These are phyloP conservation scores for Metalampra italica DNA, from an alignment of 2,888 invertebrate species.

Conservation along the genomic window DNA sequence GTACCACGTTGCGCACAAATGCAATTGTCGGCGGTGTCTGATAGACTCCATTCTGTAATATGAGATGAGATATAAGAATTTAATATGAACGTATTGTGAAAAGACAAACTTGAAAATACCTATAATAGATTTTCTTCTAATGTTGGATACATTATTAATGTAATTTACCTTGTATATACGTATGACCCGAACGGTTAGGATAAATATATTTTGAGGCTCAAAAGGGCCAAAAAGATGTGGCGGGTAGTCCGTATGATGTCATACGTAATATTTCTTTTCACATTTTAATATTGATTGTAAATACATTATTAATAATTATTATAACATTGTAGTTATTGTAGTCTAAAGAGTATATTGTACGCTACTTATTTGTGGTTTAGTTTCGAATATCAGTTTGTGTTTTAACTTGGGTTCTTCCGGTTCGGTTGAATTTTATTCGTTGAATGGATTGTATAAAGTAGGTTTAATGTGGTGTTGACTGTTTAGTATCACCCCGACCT, in stretches of 20 bases:
- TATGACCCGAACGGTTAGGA: constrained; percentile 65
- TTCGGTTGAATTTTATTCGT: constrained; percentile 16
- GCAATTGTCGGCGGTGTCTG: constrained; percentile 45
- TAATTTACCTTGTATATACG: constrained; percentile 75
- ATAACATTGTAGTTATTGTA: constrained; percentile 55
- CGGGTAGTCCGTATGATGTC: constrained; percentile 54
- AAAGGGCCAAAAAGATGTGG: constrained; percentile 38
- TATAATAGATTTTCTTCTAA: constrained; percentile 56
- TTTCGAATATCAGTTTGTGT: constrained; percentile 18
- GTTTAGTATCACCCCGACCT: constrained; percentile 25
- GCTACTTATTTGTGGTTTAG: constrained; percentile 37
- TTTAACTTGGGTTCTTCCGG: constrained; percentile 12
- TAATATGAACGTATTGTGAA: constrained; percentile 41
- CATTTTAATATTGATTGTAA: constrained; percentile 67
- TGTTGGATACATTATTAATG: constrained; percentile 61
- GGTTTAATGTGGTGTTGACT: constrained; percentile 52
- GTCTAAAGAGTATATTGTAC: constrained; percentile 35
- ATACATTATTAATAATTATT: constrained; percentile 53
- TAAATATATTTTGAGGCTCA: constrained; percentile 64
- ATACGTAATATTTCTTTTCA: constrained; percentile 60
- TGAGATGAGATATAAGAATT: constrained; percentile 38
- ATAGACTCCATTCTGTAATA: constrained; percentile 62
- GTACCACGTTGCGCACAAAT: constrained; percentile 59
- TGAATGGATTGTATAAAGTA: constrained; percentile 73
- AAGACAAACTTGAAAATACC: constrained; percentile 47